Evolutionary conservation across 2,888 invertebrate genomes (phyloP).

Genomic region (Drosophila monieri): DNA sequence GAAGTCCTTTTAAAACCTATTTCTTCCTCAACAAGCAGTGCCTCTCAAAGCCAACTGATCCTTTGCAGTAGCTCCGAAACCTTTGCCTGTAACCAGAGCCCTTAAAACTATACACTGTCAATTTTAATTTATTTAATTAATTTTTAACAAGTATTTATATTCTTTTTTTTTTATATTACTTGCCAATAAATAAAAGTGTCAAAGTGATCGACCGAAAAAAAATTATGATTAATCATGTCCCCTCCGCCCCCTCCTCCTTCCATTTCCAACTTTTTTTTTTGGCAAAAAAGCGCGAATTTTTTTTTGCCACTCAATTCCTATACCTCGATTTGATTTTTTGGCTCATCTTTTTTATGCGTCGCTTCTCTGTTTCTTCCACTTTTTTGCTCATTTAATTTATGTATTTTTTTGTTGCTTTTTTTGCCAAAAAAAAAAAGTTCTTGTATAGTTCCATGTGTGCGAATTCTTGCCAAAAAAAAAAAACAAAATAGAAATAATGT

Average conservation of each 20-base stretch:
- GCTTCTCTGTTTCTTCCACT: slow-evolving; percentile 58
- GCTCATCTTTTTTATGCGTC: slow-evolving; percentile 33
- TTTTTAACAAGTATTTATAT: not conserved
- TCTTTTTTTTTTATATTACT: not conserved
- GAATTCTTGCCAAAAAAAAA: slow-evolving; percentile 20
- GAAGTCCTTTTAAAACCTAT: not conserved
- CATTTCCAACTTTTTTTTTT: not conserved
- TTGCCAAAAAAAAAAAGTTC: slow-evolving; percentile 64
- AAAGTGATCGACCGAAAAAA: slow-evolving; percentile 1
- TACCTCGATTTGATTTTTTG: slow-evolving; percentile 1
- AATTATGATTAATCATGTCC: slow-evolving; percentile 1
- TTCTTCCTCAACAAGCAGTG: not conserved
- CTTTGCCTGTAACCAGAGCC: not conserved
- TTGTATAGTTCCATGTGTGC: slow-evolving; percentile 42
- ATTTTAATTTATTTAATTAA: not conserved
- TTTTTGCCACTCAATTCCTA: slow-evolving; percentile 1
- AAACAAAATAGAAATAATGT: slow-evolving; percentile 13
- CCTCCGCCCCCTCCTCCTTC: not conserved
- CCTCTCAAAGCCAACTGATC: not conserved
- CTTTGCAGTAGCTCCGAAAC: not conserved
- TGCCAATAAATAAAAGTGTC: slow-evolving; percentile 1
- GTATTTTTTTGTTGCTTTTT: slow-evolving; percentile 49
- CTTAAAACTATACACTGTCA: not conserved
- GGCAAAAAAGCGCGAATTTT: not conserved
- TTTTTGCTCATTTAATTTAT: slow-evolving; percentile 66